phyloP scores from a whole-genome alignment of 2,888 invertebrate genomes.

The Pyrochroa serraticornis region DNA sequence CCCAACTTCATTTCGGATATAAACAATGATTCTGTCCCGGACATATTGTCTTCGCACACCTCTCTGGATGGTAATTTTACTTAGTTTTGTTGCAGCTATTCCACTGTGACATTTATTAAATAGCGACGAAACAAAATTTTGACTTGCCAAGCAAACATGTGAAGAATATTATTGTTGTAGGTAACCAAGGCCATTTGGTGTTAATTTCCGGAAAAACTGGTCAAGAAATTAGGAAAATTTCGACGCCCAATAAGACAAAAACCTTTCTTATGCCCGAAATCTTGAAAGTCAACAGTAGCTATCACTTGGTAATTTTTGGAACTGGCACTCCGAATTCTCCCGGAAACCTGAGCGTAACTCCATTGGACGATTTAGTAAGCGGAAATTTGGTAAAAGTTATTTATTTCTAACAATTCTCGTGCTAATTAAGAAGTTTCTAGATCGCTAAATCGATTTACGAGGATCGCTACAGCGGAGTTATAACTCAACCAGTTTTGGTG shows the following conservation, averaged over 20 bases:
- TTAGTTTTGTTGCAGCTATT: conserved; percentile 2
- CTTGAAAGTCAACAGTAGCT: conserved; percentile 66
- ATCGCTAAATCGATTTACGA: conserved; percentile 57
- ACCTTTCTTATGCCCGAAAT: conserved; percentile 77
- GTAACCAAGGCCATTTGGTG: conserved; percentile 66
- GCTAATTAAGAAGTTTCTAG: conserved; percentile 28
- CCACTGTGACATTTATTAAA: too few species aligned
- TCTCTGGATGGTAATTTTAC: conserved; percentile 45
- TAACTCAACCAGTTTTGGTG: conserved; percentile 69
- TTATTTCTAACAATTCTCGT: conserved; percentile 1
- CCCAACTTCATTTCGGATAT: conserved; percentile 74
- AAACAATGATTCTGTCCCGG: conserved; percentile 71
- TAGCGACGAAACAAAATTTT: conserved; percentile 2
- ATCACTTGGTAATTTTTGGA: conserved; percentile 69
- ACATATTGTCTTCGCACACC: conserved; percentile 73
- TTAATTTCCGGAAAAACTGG: conserved; percentile 75
- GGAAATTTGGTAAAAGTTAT: conserved; percentile 57
- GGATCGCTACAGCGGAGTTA: conserved; percentile 69
- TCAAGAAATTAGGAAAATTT: conserved; percentile 64
- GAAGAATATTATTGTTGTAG: conserved; percentile 32
- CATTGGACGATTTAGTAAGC: conserved; percentile 62
- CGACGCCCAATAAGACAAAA: conserved; percentile 70
- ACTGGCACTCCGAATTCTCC: conserved; percentile 76
- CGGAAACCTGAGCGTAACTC: conserved; percentile 72
- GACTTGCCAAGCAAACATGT: too few species aligned